Conservation (phyloP, 2,888 invertebrate genomes). For the Ophioninae sp. region DNA sequence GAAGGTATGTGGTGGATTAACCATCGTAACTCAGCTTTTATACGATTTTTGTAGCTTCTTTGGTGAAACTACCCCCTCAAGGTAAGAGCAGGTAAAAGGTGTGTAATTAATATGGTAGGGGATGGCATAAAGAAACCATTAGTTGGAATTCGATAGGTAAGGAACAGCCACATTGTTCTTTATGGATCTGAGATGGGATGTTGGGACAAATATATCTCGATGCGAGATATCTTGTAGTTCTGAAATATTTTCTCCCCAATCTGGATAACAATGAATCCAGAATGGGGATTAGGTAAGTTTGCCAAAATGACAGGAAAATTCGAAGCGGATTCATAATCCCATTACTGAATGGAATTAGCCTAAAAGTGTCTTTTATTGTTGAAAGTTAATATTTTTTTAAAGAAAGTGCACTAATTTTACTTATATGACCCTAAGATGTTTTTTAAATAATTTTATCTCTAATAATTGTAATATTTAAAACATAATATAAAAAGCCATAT, state of each 20-base stretch:
- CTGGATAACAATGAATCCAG: neutral
- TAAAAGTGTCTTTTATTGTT: too few species aligned
- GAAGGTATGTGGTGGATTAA: conserved; percentile 45
- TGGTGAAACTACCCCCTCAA: conserved; percentile 45
- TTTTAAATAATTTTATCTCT: too few species aligned
- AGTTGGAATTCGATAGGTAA: conserved; percentile 70
- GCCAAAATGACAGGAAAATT: neutral
- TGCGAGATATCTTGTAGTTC: neutral
- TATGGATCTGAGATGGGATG: neutral
- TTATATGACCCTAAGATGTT: too few species aligned
- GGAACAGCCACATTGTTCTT: conserved; percentile 40
- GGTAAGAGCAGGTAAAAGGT: conserved; percentile 56
- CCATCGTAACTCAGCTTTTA: conserved; percentile 62
- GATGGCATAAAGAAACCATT: conserved; percentile 70
- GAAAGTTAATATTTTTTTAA: too few species aligned
- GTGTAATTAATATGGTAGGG: conserved; percentile 19
- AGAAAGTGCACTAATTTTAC: too few species aligned
- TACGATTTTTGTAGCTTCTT: conserved; percentile 61
- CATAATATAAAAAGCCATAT: too few species aligned
- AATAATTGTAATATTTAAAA: too few species aligned
- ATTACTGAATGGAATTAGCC: neutral
- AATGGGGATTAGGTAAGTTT: neutral
- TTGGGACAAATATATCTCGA: neutral
- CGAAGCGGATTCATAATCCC: neutral
- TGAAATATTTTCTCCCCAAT: neutral